These are phyloP conservation scores for Unio pictorum DNA, from an alignment of 2,888 invertebrate species.

Conservation along the genomic window DNA sequence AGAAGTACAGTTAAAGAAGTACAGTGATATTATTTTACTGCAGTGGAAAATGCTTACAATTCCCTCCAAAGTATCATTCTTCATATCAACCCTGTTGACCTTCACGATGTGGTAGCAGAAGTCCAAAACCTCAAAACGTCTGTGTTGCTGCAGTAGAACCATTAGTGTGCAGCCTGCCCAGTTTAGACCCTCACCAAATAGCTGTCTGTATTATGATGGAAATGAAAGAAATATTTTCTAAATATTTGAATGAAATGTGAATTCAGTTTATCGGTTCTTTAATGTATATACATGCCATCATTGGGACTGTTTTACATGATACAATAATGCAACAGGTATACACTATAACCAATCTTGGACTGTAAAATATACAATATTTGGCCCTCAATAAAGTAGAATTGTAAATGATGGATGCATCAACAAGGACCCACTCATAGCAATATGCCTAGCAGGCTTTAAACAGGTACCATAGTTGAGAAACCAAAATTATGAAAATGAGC, in stretches of 20 bases:
- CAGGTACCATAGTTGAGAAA: too few species aligned
- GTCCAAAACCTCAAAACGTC: constrained; percentile 96
- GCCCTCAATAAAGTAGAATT: too few species aligned
- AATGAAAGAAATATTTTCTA: background rate
- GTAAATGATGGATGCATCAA: too few species aligned
- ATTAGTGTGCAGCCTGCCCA: constrained; percentile 99
- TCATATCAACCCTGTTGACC: constrained; percentile 95
- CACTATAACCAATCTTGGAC: background rate
- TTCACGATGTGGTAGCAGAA: constrained; percentile 98
- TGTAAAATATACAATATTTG: background rate
- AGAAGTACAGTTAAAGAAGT: too few species aligned
- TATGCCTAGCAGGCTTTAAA: too few species aligned
- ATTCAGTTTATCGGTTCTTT: too few species aligned
- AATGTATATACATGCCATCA: background rate
- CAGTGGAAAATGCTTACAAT: constrained; percentile 80
- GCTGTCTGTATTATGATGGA: constrained; percentile 76
- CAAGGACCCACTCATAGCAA: too few species aligned
- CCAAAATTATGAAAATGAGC: too few species aligned
- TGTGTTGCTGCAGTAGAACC: constrained; percentile 92
- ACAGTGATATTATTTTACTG: too few species aligned
- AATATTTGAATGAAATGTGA: too few species aligned
- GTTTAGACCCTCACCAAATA: constrained; percentile 98
- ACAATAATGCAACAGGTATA: background rate
- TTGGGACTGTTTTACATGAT: background rate
- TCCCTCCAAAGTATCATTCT: constrained; percentile 94